phyloP scores from a whole-genome alignment of 2,113 vertebrate species.

The Variabilichromis moorii region DNA sequence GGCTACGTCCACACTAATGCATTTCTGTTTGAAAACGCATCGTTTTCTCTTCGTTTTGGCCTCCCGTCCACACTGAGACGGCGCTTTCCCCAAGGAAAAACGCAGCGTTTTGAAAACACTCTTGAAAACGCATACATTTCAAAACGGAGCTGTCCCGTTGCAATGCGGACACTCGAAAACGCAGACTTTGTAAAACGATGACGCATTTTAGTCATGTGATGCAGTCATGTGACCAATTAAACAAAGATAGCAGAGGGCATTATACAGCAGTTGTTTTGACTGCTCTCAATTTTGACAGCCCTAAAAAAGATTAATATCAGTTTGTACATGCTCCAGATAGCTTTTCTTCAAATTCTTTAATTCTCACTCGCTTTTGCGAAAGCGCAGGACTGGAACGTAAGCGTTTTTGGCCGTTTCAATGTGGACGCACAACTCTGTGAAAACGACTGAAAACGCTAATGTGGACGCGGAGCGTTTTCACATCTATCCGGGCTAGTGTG shows the following conservation, averaged over 20 bases:
- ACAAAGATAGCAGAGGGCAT: background rate
- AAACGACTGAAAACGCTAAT: background rate
- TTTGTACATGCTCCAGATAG: background rate
- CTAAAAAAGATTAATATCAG: background rate
- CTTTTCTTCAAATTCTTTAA: background rate
- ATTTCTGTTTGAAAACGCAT: background rate
- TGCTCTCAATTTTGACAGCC: background rate
- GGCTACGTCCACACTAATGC: background rate
- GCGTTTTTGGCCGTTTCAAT: background rate
- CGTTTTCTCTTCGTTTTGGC: background rate
- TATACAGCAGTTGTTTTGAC: background rate
- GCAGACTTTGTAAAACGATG: background rate
- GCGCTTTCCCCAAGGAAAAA: background rate
- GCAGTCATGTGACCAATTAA: background rate
- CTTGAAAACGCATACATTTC: background rate
- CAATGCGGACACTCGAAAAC: background rate
- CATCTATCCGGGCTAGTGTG: background rate
- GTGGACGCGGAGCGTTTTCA: background rate
- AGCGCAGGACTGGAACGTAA: background rate
- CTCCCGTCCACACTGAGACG: background rate
- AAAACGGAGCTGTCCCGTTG: background rate
- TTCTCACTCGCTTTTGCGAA: background rate
- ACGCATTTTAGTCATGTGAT: background rate
- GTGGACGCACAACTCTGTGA: background rate
- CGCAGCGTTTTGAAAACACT: background rate